Evolutionary conservation across 2,888 invertebrate species (phyloP).

Genomic region (Argyra leucocephala): DNA sequence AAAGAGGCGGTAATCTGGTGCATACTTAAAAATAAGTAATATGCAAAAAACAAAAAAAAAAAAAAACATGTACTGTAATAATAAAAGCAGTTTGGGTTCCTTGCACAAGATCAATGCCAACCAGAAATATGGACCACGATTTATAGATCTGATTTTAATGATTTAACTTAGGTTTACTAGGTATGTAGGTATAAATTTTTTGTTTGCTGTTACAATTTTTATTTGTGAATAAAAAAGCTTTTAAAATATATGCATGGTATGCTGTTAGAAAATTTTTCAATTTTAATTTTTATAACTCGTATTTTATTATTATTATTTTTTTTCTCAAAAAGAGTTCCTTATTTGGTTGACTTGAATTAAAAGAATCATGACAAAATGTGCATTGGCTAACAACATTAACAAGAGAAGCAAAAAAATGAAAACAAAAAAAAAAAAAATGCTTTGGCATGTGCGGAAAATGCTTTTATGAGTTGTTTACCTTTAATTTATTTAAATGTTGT

Average conservation of each 20-base stretch:
- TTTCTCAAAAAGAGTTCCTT: background rate
- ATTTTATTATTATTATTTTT: too few relatives aligned
- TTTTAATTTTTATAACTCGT: too few relatives aligned
- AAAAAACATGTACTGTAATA: background rate
- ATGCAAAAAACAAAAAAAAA: background rate
- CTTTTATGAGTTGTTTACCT: too few relatives aligned
- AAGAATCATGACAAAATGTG: background rate
- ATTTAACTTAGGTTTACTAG: too few relatives aligned
- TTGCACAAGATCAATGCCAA: constrained; percentile 24
- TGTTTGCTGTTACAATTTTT: background rate
- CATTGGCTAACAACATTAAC: too few relatives aligned
- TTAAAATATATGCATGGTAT: too few relatives aligned
- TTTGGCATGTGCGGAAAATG: background rate
- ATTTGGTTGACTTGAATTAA: background rate
- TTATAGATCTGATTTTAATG: background rate
- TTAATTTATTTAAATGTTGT: too few relatives aligned
- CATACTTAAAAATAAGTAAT: background rate
- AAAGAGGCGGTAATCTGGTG: background rate
- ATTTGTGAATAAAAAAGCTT: too few relatives aligned
- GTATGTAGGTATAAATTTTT: background rate
- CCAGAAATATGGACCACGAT: background rate
- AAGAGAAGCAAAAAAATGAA: too few relatives aligned
- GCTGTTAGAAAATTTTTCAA: too few relatives aligned
- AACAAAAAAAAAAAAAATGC: background rate
- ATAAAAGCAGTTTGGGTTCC: constrained; percentile 11